A percentile compares a stretch with the other conserved stretches of the same genome.
phyloP scores from a whole-genome alignment of 2,113 vertebrate species.

The Leptosomus discolor region DNA sequence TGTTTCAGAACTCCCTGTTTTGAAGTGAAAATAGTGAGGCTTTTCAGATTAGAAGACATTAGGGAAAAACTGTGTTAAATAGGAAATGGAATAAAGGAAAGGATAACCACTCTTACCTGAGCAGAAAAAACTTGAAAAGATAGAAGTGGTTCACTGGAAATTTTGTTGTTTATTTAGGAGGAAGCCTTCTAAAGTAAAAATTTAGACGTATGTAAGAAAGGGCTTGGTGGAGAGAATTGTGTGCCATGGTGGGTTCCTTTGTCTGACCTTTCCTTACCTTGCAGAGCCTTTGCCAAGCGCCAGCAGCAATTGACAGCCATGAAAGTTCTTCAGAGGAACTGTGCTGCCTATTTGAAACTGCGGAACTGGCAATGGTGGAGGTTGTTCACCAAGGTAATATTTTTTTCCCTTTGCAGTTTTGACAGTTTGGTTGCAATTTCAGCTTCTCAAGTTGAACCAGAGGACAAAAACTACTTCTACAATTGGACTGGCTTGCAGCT shows the following conservation, averaged over 20 bases:
- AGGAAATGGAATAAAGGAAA: background rate
- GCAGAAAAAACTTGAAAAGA: background rate
- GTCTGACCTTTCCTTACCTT: background rate
- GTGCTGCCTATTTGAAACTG: conserved; percentile 96
- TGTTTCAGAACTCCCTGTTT: background rate
- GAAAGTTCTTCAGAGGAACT: conserved; percentile 98
- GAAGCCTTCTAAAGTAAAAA: background rate
- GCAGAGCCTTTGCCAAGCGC: conserved; percentile 91
- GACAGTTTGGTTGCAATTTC: background rate
- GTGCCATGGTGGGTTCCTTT: background rate
- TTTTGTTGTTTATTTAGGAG: background rate
- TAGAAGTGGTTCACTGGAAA: background rate
- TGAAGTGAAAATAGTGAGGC: background rate
- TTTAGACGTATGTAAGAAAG: background rate
- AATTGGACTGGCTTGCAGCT: background rate
- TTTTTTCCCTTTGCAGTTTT: background rate
- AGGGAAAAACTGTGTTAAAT: background rate
- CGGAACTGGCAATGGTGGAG: conserved; percentile 99
- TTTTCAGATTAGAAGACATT: background rate
- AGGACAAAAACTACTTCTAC: background rate
- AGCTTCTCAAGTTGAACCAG: background rate
- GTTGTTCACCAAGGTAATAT: conserved; percentile 93
- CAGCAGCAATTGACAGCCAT: conserved; percentile 97
- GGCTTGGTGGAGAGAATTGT: background rate
- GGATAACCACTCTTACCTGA: background rate